A percentile compares a stretch with the other conserved stretches of the same genome.
These are phyloP conservation scores for Mormyrus lacerda DNA, from an alignment of 2,113 vertebrate species.

Conservation along the genomic window DNA sequence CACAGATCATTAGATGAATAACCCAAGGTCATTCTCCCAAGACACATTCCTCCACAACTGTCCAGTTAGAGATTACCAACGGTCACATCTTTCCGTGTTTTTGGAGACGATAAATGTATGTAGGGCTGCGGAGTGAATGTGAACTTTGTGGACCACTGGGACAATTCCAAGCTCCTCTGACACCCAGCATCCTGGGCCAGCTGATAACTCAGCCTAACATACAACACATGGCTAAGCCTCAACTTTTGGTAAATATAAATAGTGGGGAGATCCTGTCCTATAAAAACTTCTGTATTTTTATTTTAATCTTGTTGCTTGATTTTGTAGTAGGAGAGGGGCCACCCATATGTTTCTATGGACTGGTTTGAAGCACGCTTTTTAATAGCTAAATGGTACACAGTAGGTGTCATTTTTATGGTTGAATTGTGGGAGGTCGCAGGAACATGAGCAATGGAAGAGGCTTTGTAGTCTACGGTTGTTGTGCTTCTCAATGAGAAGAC, in stretches of 20 bases:
- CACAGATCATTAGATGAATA: background rate
- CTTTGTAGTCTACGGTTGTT: background rate
- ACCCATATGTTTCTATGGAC: background rate
- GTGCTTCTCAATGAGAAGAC: background rate
- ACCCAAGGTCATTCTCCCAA: background rate
- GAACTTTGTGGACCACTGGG: background rate
- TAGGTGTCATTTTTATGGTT: background rate
- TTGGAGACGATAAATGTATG: background rate
- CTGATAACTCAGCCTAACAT: slow-evolving; percentile 1
- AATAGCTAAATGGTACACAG: slow-evolving; percentile 11
- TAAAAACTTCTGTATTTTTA: background rate
- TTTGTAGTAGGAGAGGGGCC: background rate
- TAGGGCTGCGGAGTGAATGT: background rate
- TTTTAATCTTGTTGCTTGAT: background rate
- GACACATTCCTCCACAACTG: background rate
- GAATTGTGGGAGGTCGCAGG: background rate
- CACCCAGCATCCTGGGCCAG: background rate
- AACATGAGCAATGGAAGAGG: background rate
- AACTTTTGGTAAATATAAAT: background rate
- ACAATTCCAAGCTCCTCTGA: background rate
- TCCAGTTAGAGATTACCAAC: background rate
- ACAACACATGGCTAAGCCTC: background rate
- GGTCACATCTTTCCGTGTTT: background rate
- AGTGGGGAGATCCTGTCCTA: background rate
- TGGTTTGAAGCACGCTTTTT: background rate